A percentile compares a stretch with the other conserved stretches of the same genome.
Conservation (phyloP, 2,888 invertebrate genomes). For the Erannis defoliaria region DNA sequence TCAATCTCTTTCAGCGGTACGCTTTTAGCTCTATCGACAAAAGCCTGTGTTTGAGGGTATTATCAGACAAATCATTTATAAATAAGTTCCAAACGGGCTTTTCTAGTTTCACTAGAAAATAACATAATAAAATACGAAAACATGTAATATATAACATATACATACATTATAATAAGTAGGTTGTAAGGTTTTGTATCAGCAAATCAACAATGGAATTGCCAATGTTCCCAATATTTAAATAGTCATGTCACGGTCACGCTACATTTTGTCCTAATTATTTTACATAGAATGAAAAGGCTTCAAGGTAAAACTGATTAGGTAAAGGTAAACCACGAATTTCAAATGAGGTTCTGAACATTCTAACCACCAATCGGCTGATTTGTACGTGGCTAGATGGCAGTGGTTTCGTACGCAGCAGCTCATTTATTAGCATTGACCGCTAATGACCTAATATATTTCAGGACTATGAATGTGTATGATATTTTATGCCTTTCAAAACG, state of each 20-base stretch:
- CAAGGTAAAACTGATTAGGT: conserved; percentile 22
- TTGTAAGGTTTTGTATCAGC: too few relatives aligned
- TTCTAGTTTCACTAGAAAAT: too few relatives aligned
- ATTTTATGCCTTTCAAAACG: conserved; percentile 3
- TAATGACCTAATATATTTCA: conserved; percentile 9
- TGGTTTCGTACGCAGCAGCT: background rate
- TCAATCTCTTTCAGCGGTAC: conserved; percentile 1
- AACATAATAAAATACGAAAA: too few relatives aligned
- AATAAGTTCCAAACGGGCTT: too few relatives aligned
- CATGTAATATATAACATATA: too few relatives aligned
- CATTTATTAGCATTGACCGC: conserved; percentile 6
- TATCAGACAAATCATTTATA: background rate
- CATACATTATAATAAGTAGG: too few relatives aligned
- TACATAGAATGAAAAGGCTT: conserved; percentile 23
- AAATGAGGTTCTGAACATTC: conserved; percentile 15
- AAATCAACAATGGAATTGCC: background rate
- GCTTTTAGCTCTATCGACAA: conserved; percentile 5
- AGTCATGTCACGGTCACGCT: conserved; percentile 18
- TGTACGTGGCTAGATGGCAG: conserved; percentile 10
- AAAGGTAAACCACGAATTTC: conserved; percentile 22
- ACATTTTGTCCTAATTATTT: conserved; percentile 19
- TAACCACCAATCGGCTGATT: conserved; percentile 16
- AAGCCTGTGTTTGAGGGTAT: background rate
- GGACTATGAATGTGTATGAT: background rate
- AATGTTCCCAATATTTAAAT: conserved; percentile 8